Evolutionary conservation across 1,140 invertebrate genomes (phyloP), one percentile per base, ranked within the genome.

Genomic region (Cherax quadricarinatus): DNA sequence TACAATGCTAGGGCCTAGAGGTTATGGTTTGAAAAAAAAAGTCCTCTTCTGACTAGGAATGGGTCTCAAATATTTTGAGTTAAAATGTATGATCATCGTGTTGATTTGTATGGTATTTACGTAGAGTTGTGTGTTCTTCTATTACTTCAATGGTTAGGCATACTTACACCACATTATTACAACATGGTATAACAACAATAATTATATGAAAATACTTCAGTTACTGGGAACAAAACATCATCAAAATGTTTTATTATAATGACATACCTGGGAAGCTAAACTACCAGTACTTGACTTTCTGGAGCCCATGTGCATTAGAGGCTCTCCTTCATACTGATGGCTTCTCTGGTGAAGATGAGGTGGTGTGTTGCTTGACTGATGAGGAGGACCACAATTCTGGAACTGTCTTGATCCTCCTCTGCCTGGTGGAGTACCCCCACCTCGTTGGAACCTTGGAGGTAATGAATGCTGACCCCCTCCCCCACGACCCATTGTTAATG

Each of bases 261-360:
- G 24, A 62, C 80, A 66, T 41, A 90, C 88, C 88, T 90, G 88
- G 62, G 81, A 90, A 24, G 88, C 49, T 21, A 90, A 41, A 49
- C 62, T 90, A 53, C 84, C 88, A 66, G 88, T 78, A 49, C 66
- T 90, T 48, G 88, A 84, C 60, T 90, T 90, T 30, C 79, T 79
- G 60, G 81, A 75, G 30, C 88, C 88, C 88, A 90, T 90, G 53
- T 90, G 88, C 88, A 90, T 84, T n/a, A 90, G 70, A 3, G 88
- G 88, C 48, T 90, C 81, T 57, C 88, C 88, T 60, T 90, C 88
- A 84, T 90, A 90, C 81, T 90, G 88, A 57, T 90, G 81, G 21
- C 16, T 84, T 48, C 80, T 49, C 7, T 83, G 80, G 66, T 84
- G 88, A 51, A 30, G 10, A 57, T 89, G 88, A 6, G 80, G 81